Conservation (phyloP, 1,140 invertebrate species). For the Plutomurus gul region DNA sequence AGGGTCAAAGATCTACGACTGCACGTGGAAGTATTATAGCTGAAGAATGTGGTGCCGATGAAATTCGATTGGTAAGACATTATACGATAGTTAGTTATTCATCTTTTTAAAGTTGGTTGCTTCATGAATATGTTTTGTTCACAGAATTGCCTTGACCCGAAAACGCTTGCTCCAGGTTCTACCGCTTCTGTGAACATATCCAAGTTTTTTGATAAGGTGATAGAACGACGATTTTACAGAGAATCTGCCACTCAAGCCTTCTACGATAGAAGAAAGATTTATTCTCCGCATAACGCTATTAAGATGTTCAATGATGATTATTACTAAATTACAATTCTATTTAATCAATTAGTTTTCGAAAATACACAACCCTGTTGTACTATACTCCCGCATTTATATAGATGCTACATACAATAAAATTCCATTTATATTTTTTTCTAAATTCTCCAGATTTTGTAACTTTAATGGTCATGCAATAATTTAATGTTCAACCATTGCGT, state of each 20-base stretch:
- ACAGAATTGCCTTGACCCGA: slow-evolving; percentile 75
- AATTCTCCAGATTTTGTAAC: no score
- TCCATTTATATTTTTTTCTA: no score
- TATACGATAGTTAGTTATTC: background rate
- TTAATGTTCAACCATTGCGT: no score
- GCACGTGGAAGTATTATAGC: slow-evolving; percentile 74
- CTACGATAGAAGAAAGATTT: slow-evolving; percentile 49
- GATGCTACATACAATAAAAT: no score
- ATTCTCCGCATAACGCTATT: background rate
- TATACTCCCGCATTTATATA: no score
- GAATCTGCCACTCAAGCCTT: slow-evolving; percentile 33
- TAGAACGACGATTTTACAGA: slow-evolving; percentile 56
- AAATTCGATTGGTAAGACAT: slow-evolving; percentile 75
- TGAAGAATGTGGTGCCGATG: slow-evolving; percentile 90
- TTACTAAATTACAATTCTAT: background rate
- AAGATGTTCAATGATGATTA: slow-evolving; percentile 27
- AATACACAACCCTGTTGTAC: no score
- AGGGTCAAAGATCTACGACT: slow-evolving; percentile 69
- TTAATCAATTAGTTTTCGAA: background rate
- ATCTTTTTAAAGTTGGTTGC: background rate
- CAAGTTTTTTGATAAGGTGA: slow-evolving; percentile 90
- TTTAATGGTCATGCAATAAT: no score
- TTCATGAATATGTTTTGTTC: slow-evolving; percentile 42
- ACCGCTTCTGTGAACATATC: slow-evolving; percentile 89
- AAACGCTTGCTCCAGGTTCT: slow-evolving; percentile 86